Evolutionary conservation across 2,113 vertebrate genomes (phyloP).

Genomic region (Chaetura pelagica): DNA sequence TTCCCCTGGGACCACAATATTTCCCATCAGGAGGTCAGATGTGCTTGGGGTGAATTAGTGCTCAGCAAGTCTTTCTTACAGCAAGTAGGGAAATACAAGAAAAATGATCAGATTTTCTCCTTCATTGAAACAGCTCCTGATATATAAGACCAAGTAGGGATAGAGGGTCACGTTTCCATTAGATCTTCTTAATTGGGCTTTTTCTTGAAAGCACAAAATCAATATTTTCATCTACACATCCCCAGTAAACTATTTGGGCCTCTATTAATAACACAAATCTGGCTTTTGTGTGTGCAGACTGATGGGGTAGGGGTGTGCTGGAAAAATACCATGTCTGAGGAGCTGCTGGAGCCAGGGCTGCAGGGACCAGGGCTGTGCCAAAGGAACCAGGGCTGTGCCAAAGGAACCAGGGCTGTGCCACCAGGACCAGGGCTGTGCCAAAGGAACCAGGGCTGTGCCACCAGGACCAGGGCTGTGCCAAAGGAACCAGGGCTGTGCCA

Average conservation of each 20-base stretch:
- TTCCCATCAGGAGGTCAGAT: neutral
- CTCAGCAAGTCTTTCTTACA: constrained; percentile 12
- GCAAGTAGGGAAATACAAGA: neutral
- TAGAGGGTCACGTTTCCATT: neutral
- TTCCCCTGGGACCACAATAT: fast-evolving
- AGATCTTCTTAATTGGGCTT: constrained; percentile 44
- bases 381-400: too few relatives aligned
- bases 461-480: too few relatives aligned
- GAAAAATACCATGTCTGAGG: fast-evolving
- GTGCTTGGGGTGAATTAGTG: neutral
- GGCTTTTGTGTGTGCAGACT: fast-evolving
- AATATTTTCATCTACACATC: neutral
- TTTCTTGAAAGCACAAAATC: constrained; percentile 40
- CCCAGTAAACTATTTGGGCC: neutral
- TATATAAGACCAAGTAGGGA: neutral
- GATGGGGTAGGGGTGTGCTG: fast-evolving
- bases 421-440: fast-evolving
- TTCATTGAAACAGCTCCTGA: neutral
- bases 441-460: fast-evolving
- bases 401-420: too few relatives aligned
- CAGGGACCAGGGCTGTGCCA: fast-evolving
- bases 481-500: neutral
- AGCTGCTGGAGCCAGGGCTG: neutral
- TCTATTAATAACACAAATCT: neutral
- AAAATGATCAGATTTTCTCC: constrained; percentile 12